phyloP scores from a whole-genome alignment of 2,113 vertebrate species.

The Chloebia gouldiae region DNA sequence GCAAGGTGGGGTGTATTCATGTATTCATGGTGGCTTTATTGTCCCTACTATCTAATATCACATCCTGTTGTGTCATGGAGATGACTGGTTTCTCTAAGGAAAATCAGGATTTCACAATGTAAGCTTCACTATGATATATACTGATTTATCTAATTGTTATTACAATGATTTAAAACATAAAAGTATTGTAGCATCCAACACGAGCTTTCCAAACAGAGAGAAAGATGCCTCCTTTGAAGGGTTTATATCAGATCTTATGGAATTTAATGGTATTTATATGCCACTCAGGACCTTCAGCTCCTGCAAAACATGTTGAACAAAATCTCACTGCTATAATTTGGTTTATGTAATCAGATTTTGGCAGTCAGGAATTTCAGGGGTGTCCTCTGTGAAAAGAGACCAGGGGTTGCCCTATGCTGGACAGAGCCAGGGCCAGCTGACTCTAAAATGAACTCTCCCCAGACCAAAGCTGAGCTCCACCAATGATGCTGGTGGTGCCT shows the following conservation, averaged over 20 bases:
- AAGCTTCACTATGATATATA: not conserved
- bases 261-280: not conserved
- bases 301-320: not conserved
- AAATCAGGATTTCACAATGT: not conserved
- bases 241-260: not conserved
- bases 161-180: not conserved
- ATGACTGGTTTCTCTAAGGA: not conserved
- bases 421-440: not conserved
- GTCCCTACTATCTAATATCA: not conserved
- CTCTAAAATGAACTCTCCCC: not conserved
- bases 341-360: not conserved
- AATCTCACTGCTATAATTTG: not conserved
- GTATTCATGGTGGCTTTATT: slow-evolving; percentile 12
- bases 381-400: not conserved
- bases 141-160: not conserved
- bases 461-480: not conserved
- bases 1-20: not conserved
- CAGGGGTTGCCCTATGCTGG: not conserved
- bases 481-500: not conserved
- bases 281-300: not conserved
- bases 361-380: not conserved
- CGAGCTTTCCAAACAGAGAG: not conserved
- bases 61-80: slow-evolving; percentile 18
- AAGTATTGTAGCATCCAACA: not conserved
- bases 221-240: not conserved